These are phyloP conservation scores for Piprites chloris DNA, from an alignment of 2,113 vertebrate genomes.

Conservation along the genomic window DNA sequence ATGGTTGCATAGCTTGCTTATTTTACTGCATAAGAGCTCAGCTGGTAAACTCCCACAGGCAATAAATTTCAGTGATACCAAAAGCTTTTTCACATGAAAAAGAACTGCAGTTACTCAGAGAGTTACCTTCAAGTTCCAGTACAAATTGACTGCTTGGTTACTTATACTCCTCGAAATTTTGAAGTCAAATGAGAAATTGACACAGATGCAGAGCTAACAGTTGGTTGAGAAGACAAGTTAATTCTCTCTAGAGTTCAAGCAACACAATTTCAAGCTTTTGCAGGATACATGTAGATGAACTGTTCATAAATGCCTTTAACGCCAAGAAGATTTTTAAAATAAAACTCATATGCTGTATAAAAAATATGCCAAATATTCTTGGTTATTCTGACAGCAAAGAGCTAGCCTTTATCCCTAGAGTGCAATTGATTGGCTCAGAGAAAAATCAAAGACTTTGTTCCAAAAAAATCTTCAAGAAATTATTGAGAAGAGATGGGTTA, in stretches of 20 bases:
- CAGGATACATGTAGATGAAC: neutral
- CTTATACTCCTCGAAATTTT: slow-evolving; percentile 14
- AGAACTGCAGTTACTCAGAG: neutral
- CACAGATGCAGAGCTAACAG: slow-evolving; percentile 25
- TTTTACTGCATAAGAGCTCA: neutral
- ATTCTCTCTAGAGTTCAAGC: slow-evolving; percentile 14
- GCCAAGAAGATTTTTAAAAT: slow-evolving; percentile 6
- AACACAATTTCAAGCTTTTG: slow-evolving; percentile 27
- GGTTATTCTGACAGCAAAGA: neutral
- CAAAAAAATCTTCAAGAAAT: slow-evolving; percentile 29
- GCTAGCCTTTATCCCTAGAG: neutral
- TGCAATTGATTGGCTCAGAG: neutral
- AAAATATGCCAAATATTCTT: neutral
- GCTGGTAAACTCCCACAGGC: neutral
- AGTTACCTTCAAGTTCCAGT: neutral
- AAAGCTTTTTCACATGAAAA: neutral
- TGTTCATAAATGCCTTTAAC: slow-evolving; percentile 1
- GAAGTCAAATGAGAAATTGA: slow-evolving; percentile 27
- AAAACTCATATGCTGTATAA: neutral
- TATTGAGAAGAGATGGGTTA: neutral
- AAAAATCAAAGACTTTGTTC: slow-evolving; percentile 5
- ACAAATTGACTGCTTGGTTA: neutral
- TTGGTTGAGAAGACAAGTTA: slow-evolving; percentile 2
- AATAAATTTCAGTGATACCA: neutral
- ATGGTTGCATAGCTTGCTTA: neutral